phyloP scores from a whole-genome alignment of 2,113 vertebrate genomes.

The Isichthys henryi region DNA sequence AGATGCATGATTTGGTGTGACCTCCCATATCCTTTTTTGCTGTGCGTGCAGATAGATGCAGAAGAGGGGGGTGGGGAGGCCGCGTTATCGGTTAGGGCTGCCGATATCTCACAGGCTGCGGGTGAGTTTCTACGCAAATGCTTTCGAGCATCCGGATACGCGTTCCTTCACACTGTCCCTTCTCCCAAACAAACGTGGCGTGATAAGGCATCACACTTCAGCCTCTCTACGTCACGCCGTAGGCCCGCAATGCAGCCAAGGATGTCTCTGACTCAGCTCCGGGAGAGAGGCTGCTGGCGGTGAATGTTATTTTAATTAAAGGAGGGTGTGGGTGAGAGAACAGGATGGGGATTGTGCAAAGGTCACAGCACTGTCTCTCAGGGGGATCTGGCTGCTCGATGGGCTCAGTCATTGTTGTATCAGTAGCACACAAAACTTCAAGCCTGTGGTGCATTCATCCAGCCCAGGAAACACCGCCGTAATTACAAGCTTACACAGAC shows the following conservation, averaged over 20 bases:
- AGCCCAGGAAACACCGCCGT: not conserved
- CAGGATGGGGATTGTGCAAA: not conserved
- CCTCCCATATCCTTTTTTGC: not conserved
- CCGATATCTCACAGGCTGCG: not conserved
- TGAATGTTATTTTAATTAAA: not conserved
- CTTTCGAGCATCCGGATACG: too few species aligned
- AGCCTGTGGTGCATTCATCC: not conserved
- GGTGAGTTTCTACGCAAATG: not conserved
- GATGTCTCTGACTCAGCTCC: constrained; percentile 2
- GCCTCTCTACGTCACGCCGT: not conserved
- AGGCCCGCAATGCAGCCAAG: not conserved
- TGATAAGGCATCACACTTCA: not conserved
- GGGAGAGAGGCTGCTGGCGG: not conserved
- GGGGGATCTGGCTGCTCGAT: not conserved
- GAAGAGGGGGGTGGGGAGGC: not conserved
- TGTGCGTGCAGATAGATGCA: not conserved
- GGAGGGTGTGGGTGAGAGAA: not conserved
- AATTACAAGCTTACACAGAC: not conserved
- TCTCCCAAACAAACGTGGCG: not conserved
- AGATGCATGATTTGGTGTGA: not conserved
- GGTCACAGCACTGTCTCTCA: not conserved
- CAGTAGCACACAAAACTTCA: not conserved
- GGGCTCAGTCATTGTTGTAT: not conserved
- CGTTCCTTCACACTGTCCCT: not conserved
- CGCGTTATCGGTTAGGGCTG: not conserved